These are phyloP conservation scores for Chaetodon trifascialis DNA, from an alignment of 2,113 vertebrate genomes.

Conservation along the genomic window DNA sequence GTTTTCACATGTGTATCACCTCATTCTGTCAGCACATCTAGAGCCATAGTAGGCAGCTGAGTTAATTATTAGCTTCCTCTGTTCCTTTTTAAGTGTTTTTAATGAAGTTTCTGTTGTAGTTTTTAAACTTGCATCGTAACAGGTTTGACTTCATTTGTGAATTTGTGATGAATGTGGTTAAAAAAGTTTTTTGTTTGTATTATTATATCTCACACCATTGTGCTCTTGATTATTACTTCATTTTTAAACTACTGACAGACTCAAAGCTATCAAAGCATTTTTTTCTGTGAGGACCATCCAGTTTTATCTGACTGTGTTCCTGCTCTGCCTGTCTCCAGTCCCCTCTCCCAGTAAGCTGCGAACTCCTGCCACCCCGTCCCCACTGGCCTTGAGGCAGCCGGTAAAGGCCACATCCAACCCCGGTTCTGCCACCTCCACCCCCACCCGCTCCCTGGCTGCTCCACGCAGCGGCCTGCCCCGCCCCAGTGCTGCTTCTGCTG, in stretches of 20 bases:
- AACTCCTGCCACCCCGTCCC: slow-evolving; percentile 91
- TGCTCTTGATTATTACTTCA: slow-evolving; percentile 37
- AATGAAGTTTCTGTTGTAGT: slow-evolving; percentile 6
- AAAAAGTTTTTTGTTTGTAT: not conserved
- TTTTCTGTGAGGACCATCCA: not conserved
- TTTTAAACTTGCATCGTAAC: slow-evolving; percentile 8
- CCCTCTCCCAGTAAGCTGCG: slow-evolving; percentile 96
- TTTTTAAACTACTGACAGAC: not conserved
- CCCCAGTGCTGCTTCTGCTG: slow-evolving; percentile 87
- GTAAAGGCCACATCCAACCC: slow-evolving; percentile 93
- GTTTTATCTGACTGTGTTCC: slow-evolving; percentile 40
- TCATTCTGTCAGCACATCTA: slow-evolving; percentile 56
- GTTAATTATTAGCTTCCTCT: not conserved
- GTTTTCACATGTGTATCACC: slow-evolving; percentile 49
- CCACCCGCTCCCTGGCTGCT: slow-evolving; percentile 89
- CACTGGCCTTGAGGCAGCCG: slow-evolving; percentile 94
- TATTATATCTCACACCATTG: slow-evolving; percentile 27
- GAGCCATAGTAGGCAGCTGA: slow-evolving; percentile 19
- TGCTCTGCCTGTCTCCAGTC: slow-evolving; percentile 85
- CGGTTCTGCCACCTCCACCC: slow-evolving; percentile 85
- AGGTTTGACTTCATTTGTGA: slow-evolving; percentile 38
- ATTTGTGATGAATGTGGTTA: slow-evolving; percentile 42
- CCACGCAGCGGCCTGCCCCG: slow-evolving; percentile 93
- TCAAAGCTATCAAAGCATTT: not conserved
- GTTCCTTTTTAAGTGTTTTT: slow-evolving; percentile 21